These are phyloP conservation scores for Chrysocyon brachyurus DNA, from an alignment of 2,797 vertebrate species.

Conservation along the genomic window DNA sequence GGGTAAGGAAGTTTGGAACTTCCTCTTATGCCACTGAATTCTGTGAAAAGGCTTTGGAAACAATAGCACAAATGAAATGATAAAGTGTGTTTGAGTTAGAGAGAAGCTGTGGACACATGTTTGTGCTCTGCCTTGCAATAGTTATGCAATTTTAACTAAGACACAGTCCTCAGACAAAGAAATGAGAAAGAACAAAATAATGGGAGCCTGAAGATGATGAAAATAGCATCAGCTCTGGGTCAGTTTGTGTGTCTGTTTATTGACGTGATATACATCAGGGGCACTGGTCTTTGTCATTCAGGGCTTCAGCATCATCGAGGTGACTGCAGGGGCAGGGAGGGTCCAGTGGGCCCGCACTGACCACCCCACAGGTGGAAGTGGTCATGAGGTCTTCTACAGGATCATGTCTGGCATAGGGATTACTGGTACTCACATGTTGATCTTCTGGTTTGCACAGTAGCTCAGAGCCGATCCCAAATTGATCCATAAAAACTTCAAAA, in stretches of 20 bases:
- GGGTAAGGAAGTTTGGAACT: background rate
- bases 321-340: conserved; percentile 5
- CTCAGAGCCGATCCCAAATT: conserved; percentile 89
- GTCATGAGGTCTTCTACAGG: conserved; percentile 88
- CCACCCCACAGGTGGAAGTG: background rate
- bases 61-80: background rate
- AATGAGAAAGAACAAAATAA: conserved; percentile 47
- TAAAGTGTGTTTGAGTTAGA: background rate
- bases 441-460: conserved; percentile 84
- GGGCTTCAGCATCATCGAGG: conserved; percentile 40
- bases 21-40: background rate
- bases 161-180: background rate
- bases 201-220: conserved; percentile 92
- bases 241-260: conserved; percentile 87
- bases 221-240: conserved; percentile 88
- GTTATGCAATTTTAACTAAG: background rate
- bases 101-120: background rate
- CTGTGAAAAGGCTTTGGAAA: background rate
- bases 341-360: conserved; percentile 26
- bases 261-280: conserved; percentile 90
- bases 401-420: conserved; percentile 96
- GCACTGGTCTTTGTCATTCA: conserved; percentile 76
- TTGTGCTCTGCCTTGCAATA: background rate
- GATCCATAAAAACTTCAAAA: conserved; percentile 88
- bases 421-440: conserved; percentile 93